phyloP scores from a whole-genome alignment of 1,140 invertebrate genomes.

The Brachionus sp. region DNA sequence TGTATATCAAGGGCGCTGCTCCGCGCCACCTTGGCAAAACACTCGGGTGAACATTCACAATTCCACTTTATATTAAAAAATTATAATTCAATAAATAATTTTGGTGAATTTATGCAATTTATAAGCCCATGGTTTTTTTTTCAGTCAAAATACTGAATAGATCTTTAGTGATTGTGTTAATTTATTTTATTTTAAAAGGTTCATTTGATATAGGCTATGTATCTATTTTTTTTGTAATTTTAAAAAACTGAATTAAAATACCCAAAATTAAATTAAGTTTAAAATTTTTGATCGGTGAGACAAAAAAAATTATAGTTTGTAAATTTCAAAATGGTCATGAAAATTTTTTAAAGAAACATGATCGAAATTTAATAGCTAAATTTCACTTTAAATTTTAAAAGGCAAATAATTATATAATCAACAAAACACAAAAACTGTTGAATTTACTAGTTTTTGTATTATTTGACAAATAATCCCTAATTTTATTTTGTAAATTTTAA shows the following conservation, averaged over 20 bases:
- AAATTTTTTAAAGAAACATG: neutral
- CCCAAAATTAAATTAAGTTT: too few species aligned
- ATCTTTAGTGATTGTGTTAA: neutral
- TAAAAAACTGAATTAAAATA: too few species aligned
- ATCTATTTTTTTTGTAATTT: neutral
- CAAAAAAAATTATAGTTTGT: too few species aligned
- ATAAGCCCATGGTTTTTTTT: neutral
- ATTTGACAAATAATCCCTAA: neutral
- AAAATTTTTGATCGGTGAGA: too few species aligned
- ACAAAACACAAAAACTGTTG: neutral
- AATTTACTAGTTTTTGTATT: neutral
- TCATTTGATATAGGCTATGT: neutral
- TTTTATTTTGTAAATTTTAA: neutral
- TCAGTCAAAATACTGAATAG: neutral
- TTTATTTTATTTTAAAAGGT: neutral
- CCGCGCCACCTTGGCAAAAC: conserved; percentile 86
- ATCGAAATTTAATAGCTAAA: neutral
- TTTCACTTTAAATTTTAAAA: neutral
- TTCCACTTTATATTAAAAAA: conserved; percentile 65
- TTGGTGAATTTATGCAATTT: neutral
- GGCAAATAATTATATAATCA: neutral
- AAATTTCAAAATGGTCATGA: too few species aligned
- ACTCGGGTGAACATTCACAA: conserved; percentile 73
- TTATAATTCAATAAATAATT: neutral
- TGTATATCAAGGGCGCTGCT: conserved; percentile 77